Base-by-base conservation (phyloP, 1,140 invertebrate species). In the Brachionus koreanus region DNA sequence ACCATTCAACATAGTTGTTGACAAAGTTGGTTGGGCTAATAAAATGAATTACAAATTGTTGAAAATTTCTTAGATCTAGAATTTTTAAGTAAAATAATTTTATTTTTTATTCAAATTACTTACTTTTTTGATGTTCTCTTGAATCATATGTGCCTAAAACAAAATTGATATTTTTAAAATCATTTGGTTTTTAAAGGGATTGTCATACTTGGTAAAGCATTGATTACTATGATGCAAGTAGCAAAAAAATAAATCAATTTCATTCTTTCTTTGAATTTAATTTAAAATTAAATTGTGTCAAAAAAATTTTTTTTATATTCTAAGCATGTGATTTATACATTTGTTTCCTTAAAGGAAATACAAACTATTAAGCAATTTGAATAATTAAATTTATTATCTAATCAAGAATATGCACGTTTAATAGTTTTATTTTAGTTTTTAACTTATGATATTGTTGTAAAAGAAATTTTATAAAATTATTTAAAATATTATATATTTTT, bases 21-120 rank as follows among this genome's bases (percentile, higher is more conserved):
- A 74, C 16, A 43, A 74, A 74, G n/a, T 74, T 46, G 43, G 37
- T 46, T 46, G 69, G 69, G 12, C 69, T 74, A 12, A 74, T 46
- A 46, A 46, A 74, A 46, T 74, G 69, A 74, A 74, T 74, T 3
- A 74, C 39, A 74, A 74, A 74, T 74, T 74, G 69, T 6, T 74
- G 69, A 29, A 74, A 74, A 74, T 74, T 74, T 46, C 42, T 74
- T 9, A 46, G 9, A 23, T 46, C 69, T 74, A n/a, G n/a, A 67
- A 67, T n/a, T n/a, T n/a, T n/a, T n/a, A n/a, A n/a, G n/a, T n/a
- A n/a, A n/a, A n/a, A n/a, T n/a, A n/a, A n/a, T n/a, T n/a, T n/a
- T n/a, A n/a, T n/a, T n/a, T n/a, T n/a, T n/a, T 23, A 10, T 35
- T 74, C 13, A 74, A 35, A 43, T 46, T 74, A 74, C n/a, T n/a